Percentiles rank a stretch among this genome's conserved stretches.
phyloP scores from a whole-genome alignment of 2,113 vertebrate genomes.

The Brachypodius melanocephalos region DNA sequence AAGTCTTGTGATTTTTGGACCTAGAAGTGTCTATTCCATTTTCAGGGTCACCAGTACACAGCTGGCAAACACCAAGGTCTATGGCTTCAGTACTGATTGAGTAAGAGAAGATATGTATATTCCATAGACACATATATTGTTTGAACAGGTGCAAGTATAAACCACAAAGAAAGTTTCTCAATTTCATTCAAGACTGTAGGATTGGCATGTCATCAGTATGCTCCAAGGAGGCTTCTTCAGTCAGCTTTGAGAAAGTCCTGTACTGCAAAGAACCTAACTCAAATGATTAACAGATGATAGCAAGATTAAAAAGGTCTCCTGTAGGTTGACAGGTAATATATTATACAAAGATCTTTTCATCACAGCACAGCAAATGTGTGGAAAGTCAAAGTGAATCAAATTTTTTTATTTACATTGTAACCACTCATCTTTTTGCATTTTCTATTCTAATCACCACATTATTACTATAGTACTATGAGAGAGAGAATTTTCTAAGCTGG shows the following conservation, averaged over 20 bases:
- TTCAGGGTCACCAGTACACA: slow-evolving; percentile 10
- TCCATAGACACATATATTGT: slow-evolving; percentile 11
- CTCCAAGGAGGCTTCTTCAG: slow-evolving; percentile 34
- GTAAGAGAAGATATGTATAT: not conserved
- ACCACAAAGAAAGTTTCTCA: slow-evolving; percentile 45
- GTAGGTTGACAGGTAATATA: not conserved
- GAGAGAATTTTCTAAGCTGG: not conserved
- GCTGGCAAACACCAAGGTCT: not conserved
- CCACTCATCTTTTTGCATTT: not conserved
- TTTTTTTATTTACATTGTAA: not conserved
- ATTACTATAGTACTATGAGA: not conserved
- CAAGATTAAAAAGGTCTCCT: not conserved
- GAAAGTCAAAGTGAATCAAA: not conserved
- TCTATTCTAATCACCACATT: not conserved
- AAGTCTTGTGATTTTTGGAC: slow-evolving; percentile 35
- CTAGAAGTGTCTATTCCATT: not conserved
- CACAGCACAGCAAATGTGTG: not conserved
- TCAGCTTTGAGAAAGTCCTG: not conserved
- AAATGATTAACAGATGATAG: slow-evolving; percentile 13
- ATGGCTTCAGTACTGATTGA: not conserved
- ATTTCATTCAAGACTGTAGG: slow-evolving; percentile 20
- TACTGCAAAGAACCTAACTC: not conserved
- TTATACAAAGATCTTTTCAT: not conserved
- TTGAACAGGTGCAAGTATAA: slow-evolving; percentile 60
- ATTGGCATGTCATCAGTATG: not conserved